Evolutionary conservation across 2,888 invertebrate genomes (phyloP), one percentile per base, ranked within the genome.

Genomic region (Caenorhabditis drosophilae): DNA sequence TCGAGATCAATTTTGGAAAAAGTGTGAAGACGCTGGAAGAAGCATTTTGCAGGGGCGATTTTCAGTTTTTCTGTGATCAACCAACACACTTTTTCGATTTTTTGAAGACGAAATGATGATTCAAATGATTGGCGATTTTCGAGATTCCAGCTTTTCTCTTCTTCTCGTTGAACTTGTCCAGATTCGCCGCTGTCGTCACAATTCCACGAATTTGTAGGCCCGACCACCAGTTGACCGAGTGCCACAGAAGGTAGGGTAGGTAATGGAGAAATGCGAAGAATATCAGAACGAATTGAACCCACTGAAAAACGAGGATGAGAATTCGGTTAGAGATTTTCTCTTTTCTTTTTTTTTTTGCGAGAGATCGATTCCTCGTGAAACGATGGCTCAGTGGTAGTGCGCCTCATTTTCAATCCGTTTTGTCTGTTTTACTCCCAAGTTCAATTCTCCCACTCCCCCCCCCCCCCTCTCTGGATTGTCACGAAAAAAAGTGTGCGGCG

Each of bases 221-320:
- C 18, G 52, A 60, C 64, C 58, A 63, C 83, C 82, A 84, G 62
- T 83, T 83, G 67, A 83, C 69, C n/a, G 77, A 70, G 11, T 77
- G 70, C 81, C 82, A 83, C 42, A 82, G 50, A 18, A 80, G 51
- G 58, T 81, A 80, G 6, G 83, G 83, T 31, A 82, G 23, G 54
- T 74, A 75, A 67, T 82, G 81, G 47, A 75, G 71, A 55, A 83
- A 72, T 22, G 82, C 83, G 45, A 78, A 75, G 34, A 79, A 63
- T 4, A 79, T 79, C 42, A 83, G 71, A 34, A 83, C 76, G 52
- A 83, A 83, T 20, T 80, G 81, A 12, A 82, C 82, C 83, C 83
- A 83, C n/a, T n/a, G n/a, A n/a, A n/a, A n/a, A n/a, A n/a, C n/a
- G n/a, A n/a, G n/a, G n/a, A n/a, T n/a, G n/a, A n/a, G n/a, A n/a